phyloP scores from a whole-genome alignment of 2,113 vertebrate species.

The Calyptommatus sinebrachiatus region DNA sequence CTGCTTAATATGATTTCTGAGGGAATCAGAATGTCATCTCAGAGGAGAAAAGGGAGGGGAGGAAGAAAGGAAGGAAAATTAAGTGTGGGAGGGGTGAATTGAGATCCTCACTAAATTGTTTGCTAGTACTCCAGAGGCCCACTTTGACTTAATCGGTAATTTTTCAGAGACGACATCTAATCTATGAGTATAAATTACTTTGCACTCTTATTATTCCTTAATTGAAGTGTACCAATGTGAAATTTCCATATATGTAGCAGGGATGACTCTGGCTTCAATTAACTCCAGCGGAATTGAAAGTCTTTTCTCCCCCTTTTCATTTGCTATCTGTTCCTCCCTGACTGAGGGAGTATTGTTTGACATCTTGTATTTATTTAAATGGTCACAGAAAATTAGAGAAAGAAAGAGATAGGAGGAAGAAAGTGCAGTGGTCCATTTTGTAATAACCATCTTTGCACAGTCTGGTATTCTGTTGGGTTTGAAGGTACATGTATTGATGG shows the following conservation, averaged over 20 bases:
- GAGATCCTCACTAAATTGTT: conserved; percentile 62
- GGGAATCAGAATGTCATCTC: background rate
- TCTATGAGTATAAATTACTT: conserved; percentile 82
- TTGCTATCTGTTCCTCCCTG: conserved; percentile 45
- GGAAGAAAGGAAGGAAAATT: background rate
- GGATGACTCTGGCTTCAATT: conserved; percentile 71
- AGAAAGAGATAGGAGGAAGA: background rate
- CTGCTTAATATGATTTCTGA: background rate
- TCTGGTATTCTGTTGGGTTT: background rate
- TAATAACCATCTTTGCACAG: conserved; percentile 2
- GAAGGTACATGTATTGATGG: too few relatives aligned
- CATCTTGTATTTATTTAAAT: conserved; percentile 70
- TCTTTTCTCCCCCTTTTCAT: conserved; percentile 8
- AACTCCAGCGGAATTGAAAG: conserved; percentile 64
- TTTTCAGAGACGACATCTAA: conserved; percentile 79
- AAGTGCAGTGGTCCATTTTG: conserved; percentile 37
- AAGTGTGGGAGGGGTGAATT: conserved; percentile 15
- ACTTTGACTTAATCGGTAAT: conserved; percentile 73
- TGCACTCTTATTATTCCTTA: conserved; percentile 78
- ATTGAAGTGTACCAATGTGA: conserved; percentile 79
- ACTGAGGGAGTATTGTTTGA: conserved; percentile 62
- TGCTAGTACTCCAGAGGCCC: conserved; percentile 61
- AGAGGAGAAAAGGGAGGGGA: too few relatives aligned
- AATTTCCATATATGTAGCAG: conserved; percentile 70
- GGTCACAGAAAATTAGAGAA: conserved; percentile 56